phyloP scores from a whole-genome alignment of 2,113 vertebrate species.

The Aepyceros melampus region DNA sequence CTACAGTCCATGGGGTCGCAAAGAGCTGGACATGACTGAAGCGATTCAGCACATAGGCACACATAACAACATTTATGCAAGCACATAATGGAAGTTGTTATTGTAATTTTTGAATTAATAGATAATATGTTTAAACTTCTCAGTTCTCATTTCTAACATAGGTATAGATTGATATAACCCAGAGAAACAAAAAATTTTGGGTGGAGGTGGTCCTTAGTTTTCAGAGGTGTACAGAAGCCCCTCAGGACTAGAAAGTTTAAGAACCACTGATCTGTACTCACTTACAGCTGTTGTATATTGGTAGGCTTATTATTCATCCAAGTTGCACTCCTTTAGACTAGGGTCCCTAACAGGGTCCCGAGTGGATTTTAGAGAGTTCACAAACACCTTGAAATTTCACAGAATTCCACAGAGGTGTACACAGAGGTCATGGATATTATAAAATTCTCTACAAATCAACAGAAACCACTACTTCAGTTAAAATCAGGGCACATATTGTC shows the following conservation, averaged over 20 bases:
- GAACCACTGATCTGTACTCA: not conserved
- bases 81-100: not conserved
- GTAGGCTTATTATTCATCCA: not conserved
- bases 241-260: not conserved
- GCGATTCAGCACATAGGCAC: not conserved
- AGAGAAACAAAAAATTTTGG: not conserved
- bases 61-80: not conserved
- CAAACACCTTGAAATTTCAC: not conserved
- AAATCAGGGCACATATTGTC: not conserved
- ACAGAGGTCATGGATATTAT: too few relatives aligned
- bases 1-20: not conserved
- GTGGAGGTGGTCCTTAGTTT: not conserved
- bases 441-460: too few relatives aligned
- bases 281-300: too few relatives aligned
- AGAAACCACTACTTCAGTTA: too few relatives aligned
- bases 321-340: not conserved
- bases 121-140: not conserved
- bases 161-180: not conserved
- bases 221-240: not conserved
- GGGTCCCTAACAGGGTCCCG: accelerated
- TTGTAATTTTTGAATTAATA: not conserved
- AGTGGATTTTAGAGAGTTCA: not conserved
- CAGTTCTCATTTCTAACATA: not conserved
- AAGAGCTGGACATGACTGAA: not conserved
- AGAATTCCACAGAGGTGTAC: not conserved